These are phyloP conservation scores for Garra rufa DNA, from an alignment of 2,113 vertebrate species.

Conservation along the genomic window DNA sequence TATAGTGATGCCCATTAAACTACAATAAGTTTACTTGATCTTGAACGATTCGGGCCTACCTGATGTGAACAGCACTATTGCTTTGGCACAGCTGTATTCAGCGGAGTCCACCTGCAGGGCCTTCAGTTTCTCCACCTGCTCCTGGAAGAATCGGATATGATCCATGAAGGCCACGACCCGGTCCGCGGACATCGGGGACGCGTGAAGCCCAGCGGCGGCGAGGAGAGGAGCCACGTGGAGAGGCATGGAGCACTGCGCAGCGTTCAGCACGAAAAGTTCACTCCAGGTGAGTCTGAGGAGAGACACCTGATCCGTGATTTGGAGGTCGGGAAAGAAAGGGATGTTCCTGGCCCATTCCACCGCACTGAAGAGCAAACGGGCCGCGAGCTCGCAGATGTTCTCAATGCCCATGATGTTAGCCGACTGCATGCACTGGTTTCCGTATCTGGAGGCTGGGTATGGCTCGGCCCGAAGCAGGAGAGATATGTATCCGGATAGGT, in stretches of 20 bases:
- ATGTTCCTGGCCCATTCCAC: conserved; percentile 99
- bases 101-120: conserved; percentile 95
- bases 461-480: conserved; percentile 95
- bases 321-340: conserved; percentile 97
- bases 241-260: conserved; percentile 96
- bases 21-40: not conserved
- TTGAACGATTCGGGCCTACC: conserved; percentile 71
- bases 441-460: conserved; percentile 94
- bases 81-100: conserved; percentile 98
- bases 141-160: conserved; percentile 98
- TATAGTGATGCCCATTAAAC: not conserved
- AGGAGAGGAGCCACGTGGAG: conserved; percentile 94
- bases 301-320: conserved; percentile 97
- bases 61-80: conserved; percentile 97
- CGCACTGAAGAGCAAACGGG: conserved; percentile 95
- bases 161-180: conserved; percentile 98
- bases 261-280: conserved; percentile 97
- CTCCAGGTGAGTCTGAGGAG: conserved; percentile 96
- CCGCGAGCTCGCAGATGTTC: conserved; percentile 98
- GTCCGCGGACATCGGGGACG: conserved; percentile 96
- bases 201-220: conserved; percentile 93
- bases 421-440: conserved; percentile 94
- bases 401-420: conserved; percentile 98
- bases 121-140: conserved; percentile 98
- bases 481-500: conserved; percentile 97